phyloP scores from a whole-genome alignment of 2,797 vertebrate genomes.

The Cynopterus sphinx region DNA sequence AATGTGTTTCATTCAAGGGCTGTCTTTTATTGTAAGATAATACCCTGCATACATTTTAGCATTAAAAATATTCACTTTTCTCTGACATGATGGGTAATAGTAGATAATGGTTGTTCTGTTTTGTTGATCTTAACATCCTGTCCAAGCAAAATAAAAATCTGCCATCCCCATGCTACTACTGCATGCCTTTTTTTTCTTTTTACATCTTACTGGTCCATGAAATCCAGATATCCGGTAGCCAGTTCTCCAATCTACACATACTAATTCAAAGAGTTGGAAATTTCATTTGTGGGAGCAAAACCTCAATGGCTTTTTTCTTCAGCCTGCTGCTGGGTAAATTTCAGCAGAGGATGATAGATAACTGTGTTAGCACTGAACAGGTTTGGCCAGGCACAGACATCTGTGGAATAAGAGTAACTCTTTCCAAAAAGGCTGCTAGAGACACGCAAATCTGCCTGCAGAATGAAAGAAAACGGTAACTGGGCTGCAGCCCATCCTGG shows the following conservation, averaged over 20 bases:
- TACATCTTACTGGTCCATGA: background rate
- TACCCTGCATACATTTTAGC: background rate
- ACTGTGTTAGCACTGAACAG: background rate
- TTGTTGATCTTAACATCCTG: constrained; percentile 8
- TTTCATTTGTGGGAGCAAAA: background rate
- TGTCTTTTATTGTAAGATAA: background rate
- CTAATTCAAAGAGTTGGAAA: background rate
- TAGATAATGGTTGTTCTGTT: background rate
- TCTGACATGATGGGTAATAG: background rate
- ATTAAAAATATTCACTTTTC: background rate
- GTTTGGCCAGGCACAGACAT: background rate
- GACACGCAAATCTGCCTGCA: background rate
- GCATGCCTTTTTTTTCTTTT: background rate
- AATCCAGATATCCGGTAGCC: background rate
- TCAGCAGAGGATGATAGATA: constrained; percentile 12
- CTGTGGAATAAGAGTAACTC: background rate
- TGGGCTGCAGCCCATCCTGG: background rate
- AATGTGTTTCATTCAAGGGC: background rate
- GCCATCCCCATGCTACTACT: background rate
- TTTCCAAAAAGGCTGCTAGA: background rate
- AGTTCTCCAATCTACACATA: background rate
- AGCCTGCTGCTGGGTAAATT: background rate
- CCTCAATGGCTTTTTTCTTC: background rate
- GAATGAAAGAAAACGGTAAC: background rate
- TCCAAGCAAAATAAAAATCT: background rate